Evolutionary conservation across 37 sponge, comb jelly and placozoan species (phyloP).

Genomic region (Ianthella basta): DNA sequence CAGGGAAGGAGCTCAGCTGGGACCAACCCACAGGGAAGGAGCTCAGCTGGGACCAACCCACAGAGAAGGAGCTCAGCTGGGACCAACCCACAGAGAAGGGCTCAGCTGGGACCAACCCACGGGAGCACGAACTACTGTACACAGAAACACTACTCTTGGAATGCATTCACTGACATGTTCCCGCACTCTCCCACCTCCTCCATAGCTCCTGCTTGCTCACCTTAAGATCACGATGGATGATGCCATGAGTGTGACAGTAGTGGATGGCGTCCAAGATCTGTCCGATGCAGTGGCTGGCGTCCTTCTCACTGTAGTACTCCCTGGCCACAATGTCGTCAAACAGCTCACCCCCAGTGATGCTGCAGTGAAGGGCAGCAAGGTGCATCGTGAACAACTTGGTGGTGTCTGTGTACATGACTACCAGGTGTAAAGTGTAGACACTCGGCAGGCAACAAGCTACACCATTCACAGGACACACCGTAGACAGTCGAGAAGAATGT

Average conservation of each 20-base stretch:
- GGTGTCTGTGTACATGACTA: background rate
- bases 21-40: too few species aligned
- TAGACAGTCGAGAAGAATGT: background rate
- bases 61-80: too few species aligned
- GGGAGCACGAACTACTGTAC: too few species aligned
- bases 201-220: slow-evolving; percentile 4
- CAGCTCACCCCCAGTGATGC: slow-evolving; percentile 94
- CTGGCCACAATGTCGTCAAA: slow-evolving; percentile 96
- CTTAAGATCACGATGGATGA: slow-evolving; percentile 94
- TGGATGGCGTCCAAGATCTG: slow-evolving; percentile 82
- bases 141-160: too few species aligned
- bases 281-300: slow-evolving; percentile 89
- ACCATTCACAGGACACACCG: background rate
- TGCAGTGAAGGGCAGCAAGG: background rate
- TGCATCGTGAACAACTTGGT: too few species aligned
- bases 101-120: too few species aligned
- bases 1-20: too few species aligned
- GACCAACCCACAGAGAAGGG: too few species aligned
- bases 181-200: too few species aligned
- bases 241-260: slow-evolving; percentile 79
- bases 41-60: too few species aligned
- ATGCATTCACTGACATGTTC: too few species aligned
- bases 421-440: background rate
- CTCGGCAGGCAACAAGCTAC: background rate
- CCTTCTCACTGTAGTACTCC: slow-evolving; percentile 94